These are phyloP conservation scores for Bilobella aurantiaca DNA, from an alignment of 1,140 invertebrate genomes.

Conservation along the genomic window DNA sequence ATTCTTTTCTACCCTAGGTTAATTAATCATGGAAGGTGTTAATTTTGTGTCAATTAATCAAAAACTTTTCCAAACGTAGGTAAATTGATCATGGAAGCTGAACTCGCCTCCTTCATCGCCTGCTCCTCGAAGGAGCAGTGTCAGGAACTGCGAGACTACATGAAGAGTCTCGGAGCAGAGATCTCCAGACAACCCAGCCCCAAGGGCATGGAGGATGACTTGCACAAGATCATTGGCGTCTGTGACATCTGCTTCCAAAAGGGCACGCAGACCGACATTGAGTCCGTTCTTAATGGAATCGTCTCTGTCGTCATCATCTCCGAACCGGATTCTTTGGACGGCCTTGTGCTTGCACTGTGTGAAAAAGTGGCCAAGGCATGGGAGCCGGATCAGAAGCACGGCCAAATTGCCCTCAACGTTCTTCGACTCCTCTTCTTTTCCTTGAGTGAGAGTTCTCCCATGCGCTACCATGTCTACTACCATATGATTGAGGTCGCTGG, in stretches of 20 bases:
- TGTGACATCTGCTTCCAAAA: slow-evolving; percentile 85
- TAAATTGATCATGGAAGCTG: slow-evolving; percentile 28
- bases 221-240: slow-evolving; percentile 87
- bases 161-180: slow-evolving; percentile 81
- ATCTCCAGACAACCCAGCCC: slow-evolving; percentile 79
- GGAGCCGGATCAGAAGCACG: slow-evolving; percentile 63
- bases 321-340: slow-evolving; percentile 83
- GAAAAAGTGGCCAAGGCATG: slow-evolving; percentile 80
- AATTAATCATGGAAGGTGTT: no score
- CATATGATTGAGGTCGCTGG: slow-evolving; percentile 78
- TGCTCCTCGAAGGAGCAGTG: slow-evolving; percentile 34
- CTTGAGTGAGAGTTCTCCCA: slow-evolving; percentile 65
- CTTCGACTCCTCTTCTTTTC: slow-evolving; percentile 83
- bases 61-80: no score
- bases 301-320: slow-evolving; percentile 54
- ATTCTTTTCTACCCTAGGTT: no score
- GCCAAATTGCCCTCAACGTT: slow-evolving; percentile 69
- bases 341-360: slow-evolving; percentile 80
- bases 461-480: slow-evolving; percentile 85
- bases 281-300: slow-evolving; percentile 76
- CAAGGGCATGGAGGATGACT: slow-evolving; percentile 83
- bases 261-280: slow-evolving; percentile 64
- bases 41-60: no score
- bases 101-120: slow-evolving; percentile 34
- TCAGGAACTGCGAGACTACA: slow-evolving; percentile 73